phyloP scores from a whole-genome alignment of 2,888 invertebrate genomes.

The Chymomyza fuscimana region DNA sequence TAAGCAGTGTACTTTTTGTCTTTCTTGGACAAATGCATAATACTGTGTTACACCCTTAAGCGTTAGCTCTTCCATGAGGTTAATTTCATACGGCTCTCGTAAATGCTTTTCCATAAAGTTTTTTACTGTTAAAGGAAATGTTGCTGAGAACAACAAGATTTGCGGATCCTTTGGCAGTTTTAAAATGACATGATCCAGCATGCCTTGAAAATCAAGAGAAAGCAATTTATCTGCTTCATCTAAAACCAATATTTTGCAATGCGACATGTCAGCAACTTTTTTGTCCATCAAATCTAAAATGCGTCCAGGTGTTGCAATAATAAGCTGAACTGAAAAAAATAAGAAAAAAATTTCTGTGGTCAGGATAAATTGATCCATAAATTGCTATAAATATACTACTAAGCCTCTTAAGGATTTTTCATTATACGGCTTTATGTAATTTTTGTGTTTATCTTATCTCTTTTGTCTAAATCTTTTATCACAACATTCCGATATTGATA shows the following conservation, averaged over 20 bases:
- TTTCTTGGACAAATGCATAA: slow-evolving; percentile 99
- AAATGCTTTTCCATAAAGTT: slow-evolving; percentile 99
- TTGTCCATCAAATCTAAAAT: slow-evolving; percentile 99
- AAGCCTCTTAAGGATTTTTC: too few relatives aligned
- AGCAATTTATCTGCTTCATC: slow-evolving; percentile 99
- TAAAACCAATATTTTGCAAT: slow-evolving; percentile 97
- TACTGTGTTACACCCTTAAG: slow-evolving; percentile 99
- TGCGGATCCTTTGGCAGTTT: slow-evolving; percentile 97
- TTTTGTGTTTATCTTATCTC: too few relatives aligned
- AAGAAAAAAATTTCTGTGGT: slow-evolving; percentile 22
- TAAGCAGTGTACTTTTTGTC: slow-evolving; percentile 99
- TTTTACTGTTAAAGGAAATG: slow-evolving; percentile 98
- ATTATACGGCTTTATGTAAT: too few relatives aligned
- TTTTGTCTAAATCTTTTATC: too few relatives aligned
- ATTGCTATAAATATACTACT: background rate
- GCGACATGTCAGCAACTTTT: slow-evolving; percentile 94
- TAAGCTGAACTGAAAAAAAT: slow-evolving; percentile 91
- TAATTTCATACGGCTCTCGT: slow-evolving; percentile 98
- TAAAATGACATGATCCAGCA: slow-evolving; percentile 97
- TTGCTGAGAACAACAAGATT: slow-evolving; percentile 98
- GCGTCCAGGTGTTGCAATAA: slow-evolving; percentile 99
- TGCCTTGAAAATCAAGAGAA: slow-evolving; percentile 99
- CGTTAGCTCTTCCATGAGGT: slow-evolving; percentile 99
- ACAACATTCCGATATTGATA: too few relatives aligned
- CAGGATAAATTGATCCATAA: background rate